Evolutionary conservation across 2,888 invertebrate genomes (phyloP).

Genomic region (Panzeria rudis): DNA sequence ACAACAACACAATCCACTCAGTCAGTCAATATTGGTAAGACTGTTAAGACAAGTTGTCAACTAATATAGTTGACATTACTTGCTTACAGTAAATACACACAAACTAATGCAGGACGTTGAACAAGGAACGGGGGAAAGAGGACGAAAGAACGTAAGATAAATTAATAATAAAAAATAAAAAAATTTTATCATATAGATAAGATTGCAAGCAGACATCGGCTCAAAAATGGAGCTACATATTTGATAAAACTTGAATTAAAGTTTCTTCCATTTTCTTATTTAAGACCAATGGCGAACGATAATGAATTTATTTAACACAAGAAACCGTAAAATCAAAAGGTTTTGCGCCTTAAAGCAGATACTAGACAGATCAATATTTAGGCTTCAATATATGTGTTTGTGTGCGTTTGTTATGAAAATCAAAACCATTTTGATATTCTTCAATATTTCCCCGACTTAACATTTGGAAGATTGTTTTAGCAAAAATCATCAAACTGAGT

Average conservation of each 20-base stretch:
- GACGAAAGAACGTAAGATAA: slow-evolving; percentile 13
- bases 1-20: slow-evolving; percentile 56
- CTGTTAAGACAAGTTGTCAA: slow-evolving; percentile 66
- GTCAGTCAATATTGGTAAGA: slow-evolving; percentile 64
- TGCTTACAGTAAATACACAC: slow-evolving; percentile 13
- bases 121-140: not conserved
- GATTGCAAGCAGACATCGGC: slow-evolving; percentile 7
- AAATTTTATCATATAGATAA: slow-evolving; percentile 2
- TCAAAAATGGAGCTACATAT: not conserved
- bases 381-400: too few relatives aligned
- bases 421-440: too few relatives aligned
- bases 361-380: too few relatives aligned
- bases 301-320: too few relatives aligned
- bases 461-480: too few relatives aligned
- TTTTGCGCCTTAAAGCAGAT: too few relatives aligned
- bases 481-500: too few relatives aligned
- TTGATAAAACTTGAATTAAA: not conserved
- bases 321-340: too few relatives aligned
- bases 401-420: too few relatives aligned
- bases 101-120: not conserved
- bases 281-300: too few relatives aligned
- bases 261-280: too few relatives aligned
- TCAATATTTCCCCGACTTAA: too few relatives aligned
- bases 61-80: slow-evolving; percentile 60
- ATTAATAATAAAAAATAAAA: slow-evolving; percentile 32